phyloP scores from a whole-genome alignment of 2,888 invertebrate species.

The Drosophila macrospina region DNA sequence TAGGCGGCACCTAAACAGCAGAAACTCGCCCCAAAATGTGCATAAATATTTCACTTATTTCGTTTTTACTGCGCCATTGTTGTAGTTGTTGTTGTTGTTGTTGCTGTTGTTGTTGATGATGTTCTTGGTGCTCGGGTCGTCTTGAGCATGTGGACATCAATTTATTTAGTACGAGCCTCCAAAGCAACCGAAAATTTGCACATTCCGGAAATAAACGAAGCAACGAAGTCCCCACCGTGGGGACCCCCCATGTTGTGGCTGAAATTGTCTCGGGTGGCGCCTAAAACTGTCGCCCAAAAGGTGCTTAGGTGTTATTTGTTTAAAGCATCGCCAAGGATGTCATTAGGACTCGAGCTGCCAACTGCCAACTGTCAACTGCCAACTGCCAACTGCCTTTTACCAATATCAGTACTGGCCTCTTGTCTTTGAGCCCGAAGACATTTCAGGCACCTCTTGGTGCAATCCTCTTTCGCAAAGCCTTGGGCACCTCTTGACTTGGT shows the following conservation, averaged over 20 bases:
- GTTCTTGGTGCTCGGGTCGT: slow-evolving; percentile 43
- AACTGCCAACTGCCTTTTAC: slow-evolving; percentile 1
- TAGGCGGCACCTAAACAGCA: slow-evolving; percentile 72
- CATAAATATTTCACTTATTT: slow-evolving; percentile 79
- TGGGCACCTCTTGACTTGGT: background rate
- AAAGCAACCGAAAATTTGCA: slow-evolving; percentile 58
- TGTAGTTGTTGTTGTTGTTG: slow-evolving; percentile 8
- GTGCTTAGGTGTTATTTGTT: slow-evolving; percentile 42
- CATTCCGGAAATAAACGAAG: slow-evolving; percentile 50
- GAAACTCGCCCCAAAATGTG: slow-evolving; percentile 58
- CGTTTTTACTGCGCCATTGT: slow-evolving; percentile 54
- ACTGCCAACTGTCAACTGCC: too few species aligned
- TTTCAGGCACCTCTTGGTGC: background rate
- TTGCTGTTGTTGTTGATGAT: slow-evolving; percentile 15
- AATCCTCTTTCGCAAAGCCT: background rate
- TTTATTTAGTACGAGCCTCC: slow-evolving; percentile 68
- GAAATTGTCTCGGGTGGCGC: slow-evolving; percentile 35
- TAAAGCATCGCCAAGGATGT: slow-evolving; percentile 27
- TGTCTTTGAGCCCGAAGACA: slow-evolving; percentile 20
- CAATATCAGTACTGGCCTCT: slow-evolving; percentile 20
- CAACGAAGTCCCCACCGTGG: slow-evolving; percentile 4
- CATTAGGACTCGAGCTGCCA: slow-evolving; percentile 21
- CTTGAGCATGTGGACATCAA: slow-evolving; percentile 74
- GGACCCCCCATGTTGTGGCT: slow-evolving; percentile 12
- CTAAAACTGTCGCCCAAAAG: slow-evolving; percentile 45